A percentile compares a stretch with the other conserved stretches of the same genome.
Evolutionary conservation across 2,113 vertebrate species (phyloP).

Genomic region (Tragelaphus scriptus): DNA sequence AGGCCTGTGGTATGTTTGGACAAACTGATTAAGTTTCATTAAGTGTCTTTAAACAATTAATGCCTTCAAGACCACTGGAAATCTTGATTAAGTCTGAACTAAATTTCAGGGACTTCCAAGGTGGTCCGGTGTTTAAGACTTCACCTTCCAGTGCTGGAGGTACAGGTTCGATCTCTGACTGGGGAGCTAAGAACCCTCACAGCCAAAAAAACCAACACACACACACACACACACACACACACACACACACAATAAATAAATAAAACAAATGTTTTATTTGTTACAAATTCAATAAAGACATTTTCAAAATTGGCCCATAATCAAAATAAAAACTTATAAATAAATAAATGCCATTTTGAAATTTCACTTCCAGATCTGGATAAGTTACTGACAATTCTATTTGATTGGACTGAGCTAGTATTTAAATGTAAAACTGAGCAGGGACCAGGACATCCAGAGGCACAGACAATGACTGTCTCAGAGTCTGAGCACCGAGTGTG

Average conservation of each 20-base stretch:
- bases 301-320: neutral
- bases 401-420: neutral
- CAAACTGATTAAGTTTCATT: neutral
- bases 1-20: neutral
- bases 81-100: slow-evolving; percentile 30
- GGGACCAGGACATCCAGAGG: neutral
- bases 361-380: slow-evolving; percentile 31
- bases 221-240: too few species aligned
- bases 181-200: neutral
- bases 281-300: neutral
- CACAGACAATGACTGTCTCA: fast-evolving
- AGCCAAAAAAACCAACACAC: neutral
- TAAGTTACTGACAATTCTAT: neutral
- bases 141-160: neutral
- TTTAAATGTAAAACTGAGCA: neutral
- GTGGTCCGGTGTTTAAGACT: neutral
- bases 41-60: slow-evolving; percentile 38
- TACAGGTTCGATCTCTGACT: fast-evolving
- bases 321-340: neutral
- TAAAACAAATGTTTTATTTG: too few species aligned
- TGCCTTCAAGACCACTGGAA: slow-evolving; percentile 16
- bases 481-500: neutral
- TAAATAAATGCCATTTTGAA: neutral
- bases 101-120: neutral
- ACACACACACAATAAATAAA: too few species aligned